Conservation (phyloP, 2,888 invertebrate species). For the Lobophora halterata region DNA sequence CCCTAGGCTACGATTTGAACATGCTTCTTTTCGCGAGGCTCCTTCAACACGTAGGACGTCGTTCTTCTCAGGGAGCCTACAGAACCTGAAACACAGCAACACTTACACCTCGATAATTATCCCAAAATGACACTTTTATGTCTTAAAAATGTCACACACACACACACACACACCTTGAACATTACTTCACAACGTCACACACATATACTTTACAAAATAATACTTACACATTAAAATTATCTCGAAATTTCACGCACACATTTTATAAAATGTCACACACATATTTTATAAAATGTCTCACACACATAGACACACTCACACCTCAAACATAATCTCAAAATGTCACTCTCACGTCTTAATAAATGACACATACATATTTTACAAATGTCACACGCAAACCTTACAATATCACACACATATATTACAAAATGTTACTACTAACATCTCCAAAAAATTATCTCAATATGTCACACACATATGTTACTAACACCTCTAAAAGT, state of each 20-base stretch:
- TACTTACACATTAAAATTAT: not conserved
- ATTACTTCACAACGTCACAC: too few relatives aligned
- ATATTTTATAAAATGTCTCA: too few relatives aligned
- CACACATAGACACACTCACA: too few relatives aligned
- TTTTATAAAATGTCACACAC: too few relatives aligned
- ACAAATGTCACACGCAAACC: too few relatives aligned
- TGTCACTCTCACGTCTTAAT: not conserved
- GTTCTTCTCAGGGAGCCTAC: slow-evolving; percentile 62
- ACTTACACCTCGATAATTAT: not conserved
- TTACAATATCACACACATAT: too few relatives aligned
- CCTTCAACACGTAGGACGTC: slow-evolving; percentile 69
- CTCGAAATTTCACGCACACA: not conserved
- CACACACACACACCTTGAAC: not conserved
- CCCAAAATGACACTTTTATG: not conserved
- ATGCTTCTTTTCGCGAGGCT: slow-evolving; percentile 68
- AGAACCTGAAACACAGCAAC: slow-evolving; percentile 48
- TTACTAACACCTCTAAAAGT: too few relatives aligned
- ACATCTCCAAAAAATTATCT: too few relatives aligned
- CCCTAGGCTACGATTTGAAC: slow-evolving; percentile 72
- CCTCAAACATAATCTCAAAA: not conserved
- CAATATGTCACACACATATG: too few relatives aligned
- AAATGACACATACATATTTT: too few relatives aligned
- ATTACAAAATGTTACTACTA: too few relatives aligned
- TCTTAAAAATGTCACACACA: slow-evolving; percentile 2
- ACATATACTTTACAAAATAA: not conserved